phyloP scores from a whole-genome alignment of 2,888 invertebrate genomes.

The Leuctra nigra region DNA sequence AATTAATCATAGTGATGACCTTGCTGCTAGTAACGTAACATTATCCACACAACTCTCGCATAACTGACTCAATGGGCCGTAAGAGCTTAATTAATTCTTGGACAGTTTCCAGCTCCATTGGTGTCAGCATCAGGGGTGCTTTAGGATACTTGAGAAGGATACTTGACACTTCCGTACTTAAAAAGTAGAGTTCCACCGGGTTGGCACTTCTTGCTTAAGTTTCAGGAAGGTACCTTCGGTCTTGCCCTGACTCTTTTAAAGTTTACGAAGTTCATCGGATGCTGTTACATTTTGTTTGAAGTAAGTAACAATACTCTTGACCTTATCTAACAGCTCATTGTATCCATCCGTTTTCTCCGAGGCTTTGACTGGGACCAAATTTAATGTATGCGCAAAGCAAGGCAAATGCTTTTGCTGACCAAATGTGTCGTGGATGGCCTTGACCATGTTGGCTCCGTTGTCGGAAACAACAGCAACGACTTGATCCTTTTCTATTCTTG shows the following conservation, averaged over 20 bases:
- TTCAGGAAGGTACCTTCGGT: conserved; percentile 26
- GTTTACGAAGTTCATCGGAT: conserved; percentile 26
- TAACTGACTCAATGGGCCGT: conserved; percentile 28
- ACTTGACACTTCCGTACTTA: conserved; percentile 14
- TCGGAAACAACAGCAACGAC: conserved; percentile 29
- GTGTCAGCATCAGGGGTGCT: conserved; percentile 26
- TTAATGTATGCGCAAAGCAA: conserved; percentile 31
- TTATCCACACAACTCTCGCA: conserved; percentile 29
- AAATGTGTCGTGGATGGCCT: conserved; percentile 27
- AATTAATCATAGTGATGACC: conserved; percentile 28
- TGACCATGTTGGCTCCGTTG: conserved; percentile 30
- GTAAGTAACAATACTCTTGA: conserved; percentile 31
- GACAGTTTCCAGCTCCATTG: conserved; percentile 26
- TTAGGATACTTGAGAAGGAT: conserved; percentile 25
- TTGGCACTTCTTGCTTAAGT: background rate
- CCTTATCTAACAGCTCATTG: conserved; percentile 23
- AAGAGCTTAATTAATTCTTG: conserved; percentile 26
- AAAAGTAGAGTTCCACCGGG: conserved; percentile 10
- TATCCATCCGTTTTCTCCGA: conserved; percentile 24
- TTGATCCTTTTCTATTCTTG: conserved; percentile 28
- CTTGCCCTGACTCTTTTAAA: conserved; percentile 23
- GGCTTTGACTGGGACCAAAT: conserved; percentile 28
- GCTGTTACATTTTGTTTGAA: conserved; percentile 29
- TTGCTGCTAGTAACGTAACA: conserved; percentile 28
- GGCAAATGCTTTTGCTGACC: conserved; percentile 27